Base-by-base conservation (phyloP, 1,140 invertebrate genomes). In the Rhagoletis zephyria region DNA sequence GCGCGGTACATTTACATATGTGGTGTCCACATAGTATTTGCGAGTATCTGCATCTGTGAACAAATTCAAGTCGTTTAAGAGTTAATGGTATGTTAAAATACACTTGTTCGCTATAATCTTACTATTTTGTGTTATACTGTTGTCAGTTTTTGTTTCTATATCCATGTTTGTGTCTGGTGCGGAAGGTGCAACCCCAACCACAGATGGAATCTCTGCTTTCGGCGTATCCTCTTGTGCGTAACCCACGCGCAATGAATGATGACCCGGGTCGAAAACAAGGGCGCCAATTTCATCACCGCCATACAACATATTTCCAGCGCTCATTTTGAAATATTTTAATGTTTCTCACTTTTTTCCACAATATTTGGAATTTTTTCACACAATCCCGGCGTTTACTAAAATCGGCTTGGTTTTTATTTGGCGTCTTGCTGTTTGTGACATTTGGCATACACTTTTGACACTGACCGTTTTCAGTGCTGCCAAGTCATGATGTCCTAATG, bases 281-380 rank as follows among this genome's bases (percentile, higher is more conserved):
- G 98, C 98, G 16, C 98, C 98, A 89, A 99, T 99, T 93, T 99
- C 99, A 94, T 99, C 99, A 48, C 97, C 97, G 45, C 97, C 97
- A 90, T 97, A 97, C 61, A 97, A 91, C 96, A 97, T 97, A 86
- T 95, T 95, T 87, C 91, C 91, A 70, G 91, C 90, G 89, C 90
- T 93, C 92, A 93, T 93, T 6, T 89, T 90, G 16, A 7, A 7
- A 88, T 56, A 16, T 59, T 40, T 19, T 48, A 60, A 19, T 10
- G 10, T 85, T 59, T 60, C 59, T 60, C 19, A 85, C 19, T 60
- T 51, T 87, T 30, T 60, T 14, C 40, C 19, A 88, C 51, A 7
- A 40, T 86, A 61, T 77, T 30, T 77, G 65, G 59, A 85, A 88
- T 85, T 19, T 81, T 81, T 64, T 9, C 10, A 1, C 42, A 65